These are phyloP conservation scores for Craniophora ligustri DNA, from an alignment of 2,888 invertebrate species.

Conservation along the genomic window DNA sequence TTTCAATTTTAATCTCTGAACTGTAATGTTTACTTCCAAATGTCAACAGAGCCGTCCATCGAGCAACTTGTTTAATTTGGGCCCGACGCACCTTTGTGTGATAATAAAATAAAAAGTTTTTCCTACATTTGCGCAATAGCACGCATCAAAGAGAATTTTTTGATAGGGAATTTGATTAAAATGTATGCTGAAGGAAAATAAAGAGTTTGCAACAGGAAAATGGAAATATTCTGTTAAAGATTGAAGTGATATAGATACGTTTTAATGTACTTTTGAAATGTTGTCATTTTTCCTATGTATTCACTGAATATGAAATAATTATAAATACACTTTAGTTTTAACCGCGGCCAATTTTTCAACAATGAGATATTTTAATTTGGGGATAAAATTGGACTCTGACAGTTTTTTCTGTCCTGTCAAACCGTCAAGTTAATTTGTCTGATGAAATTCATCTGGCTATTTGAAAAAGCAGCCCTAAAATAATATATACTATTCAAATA, in stretches of 20 bases:
- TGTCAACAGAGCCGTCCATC: constrained; percentile 47
- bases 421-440: no score
- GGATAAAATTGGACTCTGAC: no score
- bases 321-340: no score
- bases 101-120: constrained; percentile 71
- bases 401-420: no score
- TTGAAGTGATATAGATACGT: constrained; percentile 8
- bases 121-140: constrained; percentile 61
- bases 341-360: no score
- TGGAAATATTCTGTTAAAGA: constrained; percentile 25
- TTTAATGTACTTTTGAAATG: neutral
- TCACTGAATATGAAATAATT: no score
- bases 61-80: constrained; percentile 73
- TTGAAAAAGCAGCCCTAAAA: neutral
- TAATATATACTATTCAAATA: neutral
- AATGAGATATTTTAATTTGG: no score
- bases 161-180: constrained; percentile 58
- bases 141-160: constrained; percentile 63
- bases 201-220: constrained; percentile 38
- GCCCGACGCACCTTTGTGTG: constrained; percentile 72
- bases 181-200: constrained; percentile 46
- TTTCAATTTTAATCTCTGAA: constrained; percentile 52
- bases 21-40: constrained; percentile 59
- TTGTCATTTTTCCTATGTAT: no score
- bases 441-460: no score